Evolutionary conservation across 2,113 vertebrate species (phyloP).

Genomic region (Picathartes gymnocephalus): DNA sequence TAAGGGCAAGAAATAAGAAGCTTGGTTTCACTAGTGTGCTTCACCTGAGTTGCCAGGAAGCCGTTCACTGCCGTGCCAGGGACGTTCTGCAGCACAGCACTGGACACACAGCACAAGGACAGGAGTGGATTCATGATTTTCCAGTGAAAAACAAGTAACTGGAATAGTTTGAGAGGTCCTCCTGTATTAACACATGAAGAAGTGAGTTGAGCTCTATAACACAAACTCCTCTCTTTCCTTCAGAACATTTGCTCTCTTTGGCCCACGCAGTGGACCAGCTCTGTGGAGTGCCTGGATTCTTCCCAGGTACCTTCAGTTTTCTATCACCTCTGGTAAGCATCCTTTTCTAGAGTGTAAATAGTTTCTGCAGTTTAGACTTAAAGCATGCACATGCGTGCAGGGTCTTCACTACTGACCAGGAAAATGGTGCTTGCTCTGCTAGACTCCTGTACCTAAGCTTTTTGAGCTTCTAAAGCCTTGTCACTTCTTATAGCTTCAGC

Average conservation of each 20-base stretch:
- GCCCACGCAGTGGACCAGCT: accelerated
- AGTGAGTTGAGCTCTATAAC: background rate
- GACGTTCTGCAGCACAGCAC: background rate
- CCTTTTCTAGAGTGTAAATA: background rate
- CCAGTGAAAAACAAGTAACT: background rate
- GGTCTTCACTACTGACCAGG: background rate
- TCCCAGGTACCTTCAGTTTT: background rate
- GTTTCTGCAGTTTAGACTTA: background rate
- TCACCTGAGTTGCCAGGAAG: background rate
- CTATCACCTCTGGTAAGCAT: background rate
- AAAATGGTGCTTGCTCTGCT: background rate
- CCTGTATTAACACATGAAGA: background rate
- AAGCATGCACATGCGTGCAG: background rate
- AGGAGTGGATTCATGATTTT: background rate
- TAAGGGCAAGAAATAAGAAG: background rate
- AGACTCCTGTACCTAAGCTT: background rate
- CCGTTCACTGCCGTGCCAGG: background rate
- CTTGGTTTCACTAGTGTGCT: background rate
- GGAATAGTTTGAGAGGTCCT: background rate
- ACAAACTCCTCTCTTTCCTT: background rate
- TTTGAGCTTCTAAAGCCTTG: background rate
- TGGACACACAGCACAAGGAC: background rate
- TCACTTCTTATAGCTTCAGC: background rate
- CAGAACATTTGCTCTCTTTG: background rate
- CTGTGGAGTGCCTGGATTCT: background rate